Evolutionary conservation across 2,888 invertebrate species (phyloP), one percentile per base, ranked within the genome.

Genomic region (Melieria picta): DNA sequence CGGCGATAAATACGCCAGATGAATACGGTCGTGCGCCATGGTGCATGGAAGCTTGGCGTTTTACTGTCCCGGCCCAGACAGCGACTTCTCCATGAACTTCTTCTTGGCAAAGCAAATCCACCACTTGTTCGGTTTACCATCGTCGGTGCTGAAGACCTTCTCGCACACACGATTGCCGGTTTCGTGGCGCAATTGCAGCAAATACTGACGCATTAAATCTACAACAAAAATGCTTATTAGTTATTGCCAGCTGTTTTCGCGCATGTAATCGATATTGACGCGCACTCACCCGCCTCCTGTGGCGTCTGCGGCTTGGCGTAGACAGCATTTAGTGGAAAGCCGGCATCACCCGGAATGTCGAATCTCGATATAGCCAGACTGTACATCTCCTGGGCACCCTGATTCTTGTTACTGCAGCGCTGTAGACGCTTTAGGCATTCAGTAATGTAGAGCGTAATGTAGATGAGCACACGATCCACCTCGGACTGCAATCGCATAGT

Each of bases 61-160:
- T 43, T 81, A 87, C 76, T 87, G 87, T 0, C 87, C 87, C 45
- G 87, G 87, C 0, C 86, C 87, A 46, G 86, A 85, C 46, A 99
- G 89, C 46, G 97, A 97, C 86, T 99, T 99, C 86, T 99, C 99
- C 98, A 99, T 99, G 86, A 99, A 99, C 90, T 97, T 98, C 91
- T 98, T 97, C 85, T 98, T 98, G 46, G 98, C 94, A 89, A 99
- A 99, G 86, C 99, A 99, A 71, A 98, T 89, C 99, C 99, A 99
- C 99, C 99, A 99, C 88, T 99, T 99, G 85, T 95, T 97, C 7
- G 99, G 98, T 83, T 97, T 97, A 7, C 97, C 97, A 85, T 96
- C 96, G 76, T 94, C 94, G 10, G 92, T 90, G 60, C 92, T 92
- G 87, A 96, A 98, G 3, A 91, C 99, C 88, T 93, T 95, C 73